Evolutionary conservation across 2,888 invertebrate genomes (phyloP).

Genomic region (Drosophila emarginata): DNA sequence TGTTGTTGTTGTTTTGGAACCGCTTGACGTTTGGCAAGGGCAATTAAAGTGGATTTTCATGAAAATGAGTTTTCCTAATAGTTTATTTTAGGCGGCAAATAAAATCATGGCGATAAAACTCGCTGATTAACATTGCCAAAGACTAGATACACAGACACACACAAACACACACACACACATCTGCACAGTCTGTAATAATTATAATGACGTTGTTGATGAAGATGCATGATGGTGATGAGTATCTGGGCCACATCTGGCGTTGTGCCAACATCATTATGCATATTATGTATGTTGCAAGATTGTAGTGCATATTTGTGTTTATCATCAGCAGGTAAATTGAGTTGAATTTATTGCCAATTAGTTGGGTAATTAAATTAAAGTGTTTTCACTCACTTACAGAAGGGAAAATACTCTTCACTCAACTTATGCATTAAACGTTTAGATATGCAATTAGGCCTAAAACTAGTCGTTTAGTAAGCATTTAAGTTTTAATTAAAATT

Average conservation of each 20-base stretch:
- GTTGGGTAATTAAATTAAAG: conserved; percentile 47
- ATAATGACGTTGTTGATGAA: conserved; percentile 9
- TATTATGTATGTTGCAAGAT: conserved; percentile 58
- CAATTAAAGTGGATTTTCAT: conserved; percentile 76
- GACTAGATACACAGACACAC: conserved; percentile 23
- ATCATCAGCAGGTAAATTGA: conserved; percentile 31
- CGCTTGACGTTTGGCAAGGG: conserved; percentile 40
- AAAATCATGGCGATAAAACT: conserved; percentile 57
- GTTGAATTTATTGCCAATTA: conserved; percentile 62
- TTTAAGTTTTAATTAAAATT: conserved; percentile 19
- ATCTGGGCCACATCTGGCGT: conserved; percentile 14
- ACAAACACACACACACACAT: conserved; percentile 27
- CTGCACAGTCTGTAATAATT: conserved; percentile 1
- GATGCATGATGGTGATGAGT: conserved; percentile 15
- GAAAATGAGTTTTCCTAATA: conserved; percentile 75
- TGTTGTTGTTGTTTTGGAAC: conserved; percentile 23
- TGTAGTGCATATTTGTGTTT: conserved; percentile 45
- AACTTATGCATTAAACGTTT: conserved; percentile 20
- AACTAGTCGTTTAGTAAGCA: conserved; percentile 36
- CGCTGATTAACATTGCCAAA: conserved; percentile 55
- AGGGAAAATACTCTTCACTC: conserved; percentile 11
- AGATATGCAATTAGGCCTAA: conserved; percentile 10
- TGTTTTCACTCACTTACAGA: conserved; percentile 12
- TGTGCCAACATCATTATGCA: conserved; percentile 24
- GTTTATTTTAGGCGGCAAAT: conserved; percentile 71